Percentiles rank a stretch among this genome's conserved stretches.
Evolutionary conservation across 1,140 invertebrate species (phyloP).

Genomic region (Orius insidiosus): DNA sequence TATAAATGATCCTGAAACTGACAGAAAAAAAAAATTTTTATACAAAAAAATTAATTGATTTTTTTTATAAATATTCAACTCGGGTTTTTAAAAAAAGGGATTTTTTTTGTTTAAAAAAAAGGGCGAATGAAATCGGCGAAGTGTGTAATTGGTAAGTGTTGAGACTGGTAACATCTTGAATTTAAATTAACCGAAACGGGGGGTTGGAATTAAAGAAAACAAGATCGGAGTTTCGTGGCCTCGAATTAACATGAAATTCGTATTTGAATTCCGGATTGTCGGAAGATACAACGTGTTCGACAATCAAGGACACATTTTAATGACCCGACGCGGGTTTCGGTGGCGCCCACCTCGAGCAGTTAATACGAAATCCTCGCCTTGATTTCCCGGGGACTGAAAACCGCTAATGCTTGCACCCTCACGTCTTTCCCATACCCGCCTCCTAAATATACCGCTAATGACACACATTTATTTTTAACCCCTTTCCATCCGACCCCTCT

Average conservation of each 20-base stretch:
- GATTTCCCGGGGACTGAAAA: neutral
- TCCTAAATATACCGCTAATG: conserved; percentile 7
- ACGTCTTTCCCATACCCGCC: conserved; percentile 1
- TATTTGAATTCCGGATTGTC: conserved; percentile 8
- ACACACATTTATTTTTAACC: conserved; percentile 8
- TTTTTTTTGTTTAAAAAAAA: neutral
- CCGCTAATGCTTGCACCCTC: conserved; percentile 3
- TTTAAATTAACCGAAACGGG: conserved; percentile 1
- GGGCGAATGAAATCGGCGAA: conserved; percentile 1
- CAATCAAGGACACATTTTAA: conserved; percentile 5
- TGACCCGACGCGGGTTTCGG: neutral
- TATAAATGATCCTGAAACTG: too few species aligned
- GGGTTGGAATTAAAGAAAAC: conserved; percentile 8
- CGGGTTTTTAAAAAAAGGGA: neutral
- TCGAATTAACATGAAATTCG: conserved; percentile 10
- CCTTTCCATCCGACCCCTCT: too few species aligned
- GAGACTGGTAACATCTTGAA: conserved; percentile 8
- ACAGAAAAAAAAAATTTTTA: too few species aligned
- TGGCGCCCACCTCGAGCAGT: neutral
- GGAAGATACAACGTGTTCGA: neutral
- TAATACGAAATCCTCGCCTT: neutral
- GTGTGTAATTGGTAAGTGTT: conserved; percentile 1
- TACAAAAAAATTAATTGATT: too few species aligned
- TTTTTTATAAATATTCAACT: too few species aligned
- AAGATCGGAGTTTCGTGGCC: neutral